Percentiles rank a stretch among this genome's conserved stretches.
phyloP scores from a whole-genome alignment of 2,888 invertebrate genomes.

The Xylota segnis region DNA sequence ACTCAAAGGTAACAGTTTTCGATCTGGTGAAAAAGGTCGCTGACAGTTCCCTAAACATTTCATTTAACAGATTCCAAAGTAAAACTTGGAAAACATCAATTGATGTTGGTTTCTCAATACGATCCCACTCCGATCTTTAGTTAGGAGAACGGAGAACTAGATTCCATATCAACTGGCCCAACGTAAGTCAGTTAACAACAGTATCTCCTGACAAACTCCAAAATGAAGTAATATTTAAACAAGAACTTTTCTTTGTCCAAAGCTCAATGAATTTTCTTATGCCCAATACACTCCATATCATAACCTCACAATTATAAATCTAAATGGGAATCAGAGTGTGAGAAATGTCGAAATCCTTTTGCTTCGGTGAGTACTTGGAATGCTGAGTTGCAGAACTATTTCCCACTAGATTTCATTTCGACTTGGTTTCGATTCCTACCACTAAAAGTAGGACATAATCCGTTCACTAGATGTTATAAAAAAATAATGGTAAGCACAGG shows the following conservation, averaged over 20 bases:
- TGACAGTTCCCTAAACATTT: no score
- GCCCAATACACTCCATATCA: background rate
- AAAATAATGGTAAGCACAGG: background rate
- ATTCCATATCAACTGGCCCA: no score
- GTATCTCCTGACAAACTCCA: no score
- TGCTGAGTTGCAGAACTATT: constrained; percentile 8
- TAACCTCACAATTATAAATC: background rate
- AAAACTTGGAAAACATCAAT: no score
- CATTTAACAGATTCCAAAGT: no score
- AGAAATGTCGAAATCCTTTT: constrained; percentile 23
- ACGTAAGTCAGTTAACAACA: no score
- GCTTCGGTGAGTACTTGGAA: constrained; percentile 24
- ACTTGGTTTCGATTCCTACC: background rate
- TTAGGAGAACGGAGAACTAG: background rate
- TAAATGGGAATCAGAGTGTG: constrained; percentile 31
- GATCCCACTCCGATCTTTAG: no score
- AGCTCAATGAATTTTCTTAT: background rate
- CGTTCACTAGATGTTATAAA: background rate
- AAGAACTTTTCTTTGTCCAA: background rate
- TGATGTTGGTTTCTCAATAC: no score
- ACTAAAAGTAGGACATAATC: background rate
- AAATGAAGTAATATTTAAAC: background rate
- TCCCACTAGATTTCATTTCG: no score
- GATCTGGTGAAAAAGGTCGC: no score
- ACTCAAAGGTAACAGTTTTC: no score